Conservation (phyloP, 2,113 vertebrate genomes). For the Cyprinodon tularosa region DNA sequence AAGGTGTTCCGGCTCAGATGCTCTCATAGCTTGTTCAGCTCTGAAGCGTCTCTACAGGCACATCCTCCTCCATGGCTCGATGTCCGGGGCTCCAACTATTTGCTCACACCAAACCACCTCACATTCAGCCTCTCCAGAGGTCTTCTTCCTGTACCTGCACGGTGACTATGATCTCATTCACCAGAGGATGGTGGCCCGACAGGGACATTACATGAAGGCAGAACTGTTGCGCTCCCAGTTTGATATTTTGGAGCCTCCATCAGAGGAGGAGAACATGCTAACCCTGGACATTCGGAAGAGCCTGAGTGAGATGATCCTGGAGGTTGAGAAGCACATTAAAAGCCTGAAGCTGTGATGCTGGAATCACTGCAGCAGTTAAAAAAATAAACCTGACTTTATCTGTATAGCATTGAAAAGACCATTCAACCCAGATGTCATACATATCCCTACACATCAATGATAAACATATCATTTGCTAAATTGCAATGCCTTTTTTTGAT, state of each 20-base stretch:
- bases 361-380: slow-evolving; percentile 10
- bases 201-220: slow-evolving; percentile 87
- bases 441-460: too few relatives aligned
- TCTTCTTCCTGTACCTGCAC: slow-evolving; percentile 84
- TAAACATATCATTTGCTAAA: too few relatives aligned
- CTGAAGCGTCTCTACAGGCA: slow-evolving; percentile 86
- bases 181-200: slow-evolving; percentile 78
- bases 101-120: slow-evolving; percentile 24
- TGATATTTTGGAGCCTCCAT: slow-evolving; percentile 84
- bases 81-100: slow-evolving; percentile 14
- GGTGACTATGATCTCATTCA: slow-evolving; percentile 83
- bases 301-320: slow-evolving; percentile 75
- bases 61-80: slow-evolving; percentile 78
- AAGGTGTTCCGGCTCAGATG: slow-evolving; percentile 65
- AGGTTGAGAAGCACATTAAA: slow-evolving; percentile 70
- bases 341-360: slow-evolving; percentile 8
- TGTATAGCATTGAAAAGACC: not conserved
- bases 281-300: slow-evolving; percentile 78
- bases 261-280: slow-evolving; percentile 80
- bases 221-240: slow-evolving; percentile 88
- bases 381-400: not conserved
- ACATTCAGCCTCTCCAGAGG: slow-evolving; percentile 32
- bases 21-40: slow-evolving; percentile 87
- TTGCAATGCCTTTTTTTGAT: not conserved
- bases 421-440: not conserved